Evolutionary conservation across 2,113 vertebrate genomes (phyloP).

Genomic region (Xyliphius kryptos): DNA sequence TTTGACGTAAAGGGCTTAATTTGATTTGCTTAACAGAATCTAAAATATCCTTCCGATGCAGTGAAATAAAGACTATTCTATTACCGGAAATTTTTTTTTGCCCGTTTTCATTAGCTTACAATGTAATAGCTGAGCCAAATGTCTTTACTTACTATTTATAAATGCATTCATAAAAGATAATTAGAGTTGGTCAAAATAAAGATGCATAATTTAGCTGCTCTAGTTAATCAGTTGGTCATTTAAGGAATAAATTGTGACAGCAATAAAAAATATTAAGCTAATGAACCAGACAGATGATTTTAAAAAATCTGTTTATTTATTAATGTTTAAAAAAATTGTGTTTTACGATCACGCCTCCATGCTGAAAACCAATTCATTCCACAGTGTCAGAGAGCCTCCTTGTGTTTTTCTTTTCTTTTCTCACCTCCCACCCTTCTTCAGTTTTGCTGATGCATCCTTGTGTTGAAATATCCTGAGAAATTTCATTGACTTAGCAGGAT

Average conservation of each 20-base stretch:
- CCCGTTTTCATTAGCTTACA: constrained; percentile 29
- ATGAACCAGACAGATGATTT: too few relatives aligned
- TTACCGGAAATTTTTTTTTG: too few relatives aligned
- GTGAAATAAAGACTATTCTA: constrained; percentile 16
- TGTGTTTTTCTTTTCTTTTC: constrained; percentile 24
- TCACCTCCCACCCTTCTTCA: constrained; percentile 4
- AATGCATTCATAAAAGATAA: not conserved
- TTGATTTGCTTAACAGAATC: constrained; percentile 29
- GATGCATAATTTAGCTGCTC: too few relatives aligned
- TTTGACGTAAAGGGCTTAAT: constrained; percentile 40
- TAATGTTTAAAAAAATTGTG: not conserved
- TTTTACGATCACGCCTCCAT: constrained; percentile 7
- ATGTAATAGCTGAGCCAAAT: not conserved
- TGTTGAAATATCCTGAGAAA: constrained; percentile 18
- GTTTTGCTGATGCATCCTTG: constrained; percentile 26
- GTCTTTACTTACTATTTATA: not conserved
- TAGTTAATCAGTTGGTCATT: too few relatives aligned
- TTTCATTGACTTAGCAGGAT: constrained; percentile 2
- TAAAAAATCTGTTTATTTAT: not conserved
- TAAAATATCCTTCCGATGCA: constrained; percentile 13
- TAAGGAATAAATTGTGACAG: too few relatives aligned
- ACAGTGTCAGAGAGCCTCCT: constrained; percentile 22
- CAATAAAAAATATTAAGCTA: too few relatives aligned
- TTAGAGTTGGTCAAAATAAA: not conserved
- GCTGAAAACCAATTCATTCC: constrained; percentile 14